phyloP scores from a whole-genome alignment of 2,888 invertebrate species.

The Operophtera brumata region DNA sequence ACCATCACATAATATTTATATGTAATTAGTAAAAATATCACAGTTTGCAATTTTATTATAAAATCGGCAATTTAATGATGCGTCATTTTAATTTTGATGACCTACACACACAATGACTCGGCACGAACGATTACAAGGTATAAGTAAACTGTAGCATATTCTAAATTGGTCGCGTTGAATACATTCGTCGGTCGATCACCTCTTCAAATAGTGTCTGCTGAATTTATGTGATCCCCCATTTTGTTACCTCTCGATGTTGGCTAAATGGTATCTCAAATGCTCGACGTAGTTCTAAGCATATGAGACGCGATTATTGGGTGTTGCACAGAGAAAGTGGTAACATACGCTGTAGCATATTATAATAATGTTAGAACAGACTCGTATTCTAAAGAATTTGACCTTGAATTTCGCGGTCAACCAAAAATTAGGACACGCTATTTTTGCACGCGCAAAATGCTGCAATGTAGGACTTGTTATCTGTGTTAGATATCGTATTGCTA shows the following conservation, averaged over 20 bases:
- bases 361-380: too few species aligned
- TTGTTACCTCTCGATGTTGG: constrained; percentile 34
- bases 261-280: constrained; percentile 31
- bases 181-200: constrained; percentile 23
- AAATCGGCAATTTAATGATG: background rate
- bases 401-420: constrained; percentile 18
- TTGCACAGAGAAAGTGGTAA: constrained; percentile 34
- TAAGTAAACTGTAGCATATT: constrained; percentile 1
- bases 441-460: constrained; percentile 25
- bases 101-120: constrained; percentile 7
- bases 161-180: constrained; percentile 12
- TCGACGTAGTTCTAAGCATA: constrained; percentile 21
- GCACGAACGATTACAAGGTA: background rate
- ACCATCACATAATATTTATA: background rate
- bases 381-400: constrained; percentile 18
- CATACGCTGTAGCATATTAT: background rate
- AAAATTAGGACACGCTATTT: constrained; percentile 30
- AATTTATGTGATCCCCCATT: constrained; percentile 26
- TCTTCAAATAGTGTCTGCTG: constrained; percentile 28
- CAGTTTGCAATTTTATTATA: background rate
- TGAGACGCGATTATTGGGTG: constrained; percentile 27
- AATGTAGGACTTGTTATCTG: constrained; percentile 29
- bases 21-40: background rate
- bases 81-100: constrained; percentile 7
- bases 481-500: constrained; percentile 30